phyloP scores from a whole-genome alignment of 2,797 vertebrate genomes.

The Manis pentadactyla region DNA sequence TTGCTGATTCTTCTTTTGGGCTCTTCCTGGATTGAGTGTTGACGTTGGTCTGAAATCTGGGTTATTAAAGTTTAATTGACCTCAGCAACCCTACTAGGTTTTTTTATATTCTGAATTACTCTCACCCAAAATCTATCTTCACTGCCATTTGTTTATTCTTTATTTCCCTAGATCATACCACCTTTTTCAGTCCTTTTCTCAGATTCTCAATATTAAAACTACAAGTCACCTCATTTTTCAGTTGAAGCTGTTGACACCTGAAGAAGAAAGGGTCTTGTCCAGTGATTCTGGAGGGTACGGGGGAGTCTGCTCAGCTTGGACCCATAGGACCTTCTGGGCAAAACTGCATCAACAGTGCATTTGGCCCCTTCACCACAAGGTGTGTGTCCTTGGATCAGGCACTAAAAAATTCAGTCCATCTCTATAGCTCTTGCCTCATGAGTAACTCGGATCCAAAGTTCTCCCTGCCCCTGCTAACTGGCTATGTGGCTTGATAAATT shows the following conservation, averaged over 20 bases:
- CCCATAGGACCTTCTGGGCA: not conserved
- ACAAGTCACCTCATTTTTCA: slow-evolving; percentile 15
- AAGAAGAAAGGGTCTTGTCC: not conserved
- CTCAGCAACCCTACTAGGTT: slow-evolving; percentile 60
- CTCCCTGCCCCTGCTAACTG: not conserved
- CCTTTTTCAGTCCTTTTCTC: slow-evolving; percentile 7
- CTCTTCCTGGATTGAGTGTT: slow-evolving; percentile 40
- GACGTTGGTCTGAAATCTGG: slow-evolving; percentile 56
- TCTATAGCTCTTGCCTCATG: not conserved
- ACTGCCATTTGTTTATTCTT: slow-evolving; percentile 32
- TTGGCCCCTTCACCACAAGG: not conserved
- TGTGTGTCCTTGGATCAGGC: not conserved
- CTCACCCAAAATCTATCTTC: slow-evolving; percentile 44
- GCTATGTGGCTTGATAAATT: not conserved
- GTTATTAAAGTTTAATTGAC: slow-evolving; percentile 71
- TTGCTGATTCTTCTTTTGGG: slow-evolving; percentile 28
- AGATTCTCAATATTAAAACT: not conserved
- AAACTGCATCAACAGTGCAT: not conserved
- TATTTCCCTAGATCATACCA: slow-evolving; percentile 1
- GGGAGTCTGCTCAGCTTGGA: not conserved
- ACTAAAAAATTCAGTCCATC: not conserved
- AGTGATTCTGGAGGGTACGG: not conserved
- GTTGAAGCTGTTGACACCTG: not conserved
- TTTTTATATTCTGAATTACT: slow-evolving; percentile 63
- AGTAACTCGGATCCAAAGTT: not conserved